Conservation (phyloP, 2,113 vertebrate genomes). For the Xiphorhynchus elegans region DNA sequence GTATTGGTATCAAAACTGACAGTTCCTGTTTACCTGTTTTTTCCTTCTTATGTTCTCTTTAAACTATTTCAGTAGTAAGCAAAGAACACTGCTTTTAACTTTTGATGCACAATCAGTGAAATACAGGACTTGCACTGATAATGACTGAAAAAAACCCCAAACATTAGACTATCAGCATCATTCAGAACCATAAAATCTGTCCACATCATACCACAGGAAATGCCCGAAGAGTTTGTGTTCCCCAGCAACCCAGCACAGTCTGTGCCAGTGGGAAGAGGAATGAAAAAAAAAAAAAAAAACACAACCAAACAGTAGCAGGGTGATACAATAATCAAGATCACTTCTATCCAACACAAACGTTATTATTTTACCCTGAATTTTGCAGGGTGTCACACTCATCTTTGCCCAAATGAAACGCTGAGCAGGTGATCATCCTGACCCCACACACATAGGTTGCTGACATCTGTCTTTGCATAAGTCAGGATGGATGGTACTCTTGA, state of each 20-base stretch:
- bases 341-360: not conserved
- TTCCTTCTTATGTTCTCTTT: fast-evolving
- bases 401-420: not conserved
- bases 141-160: not conserved
- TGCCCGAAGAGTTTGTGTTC: fast-evolving
- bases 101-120: not conserved
- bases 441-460: not conserved
- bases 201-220: not conserved
- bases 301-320: too few species aligned
- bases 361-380: not conserved
- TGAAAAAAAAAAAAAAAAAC: not conserved
- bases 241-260: not conserved
- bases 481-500: not conserved
- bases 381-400: not conserved
- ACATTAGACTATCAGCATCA: not conserved
- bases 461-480: fast-evolving
- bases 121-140: not conserved
- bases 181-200: not conserved
- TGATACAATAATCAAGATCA: not conserved
- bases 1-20: not conserved
- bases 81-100: not conserved
- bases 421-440: not conserved
- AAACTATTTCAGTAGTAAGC: not conserved
- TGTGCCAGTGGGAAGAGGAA: not conserved
- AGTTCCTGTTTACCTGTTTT: not conserved